Percentiles rank a stretch among this genome's conserved stretches.
Conservation (phyloP, 2,888 invertebrate genomes). For the Aleiodes testaceus region DNA sequence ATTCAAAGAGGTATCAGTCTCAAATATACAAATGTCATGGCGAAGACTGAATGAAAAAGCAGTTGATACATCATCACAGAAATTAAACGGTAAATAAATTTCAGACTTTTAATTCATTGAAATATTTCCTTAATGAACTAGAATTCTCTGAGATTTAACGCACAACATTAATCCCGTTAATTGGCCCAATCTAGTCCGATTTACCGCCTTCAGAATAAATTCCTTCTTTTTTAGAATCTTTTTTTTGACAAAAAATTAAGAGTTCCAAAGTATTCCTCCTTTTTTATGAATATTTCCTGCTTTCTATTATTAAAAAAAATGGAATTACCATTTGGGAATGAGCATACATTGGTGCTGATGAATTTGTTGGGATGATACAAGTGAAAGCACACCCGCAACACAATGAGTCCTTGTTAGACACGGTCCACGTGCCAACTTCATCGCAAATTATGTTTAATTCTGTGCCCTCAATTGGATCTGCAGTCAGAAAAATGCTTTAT, state of each 20-base stretch:
- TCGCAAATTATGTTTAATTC: conserved; percentile 2
- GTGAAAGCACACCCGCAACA: not conserved
- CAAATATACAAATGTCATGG: no score
- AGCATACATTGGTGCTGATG: no score
- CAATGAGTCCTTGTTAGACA: conserved; percentile 32
- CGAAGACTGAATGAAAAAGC: not conserved
- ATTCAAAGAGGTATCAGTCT: no score
- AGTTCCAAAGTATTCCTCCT: no score
- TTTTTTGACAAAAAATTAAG: not conserved
- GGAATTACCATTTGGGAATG: not conserved
- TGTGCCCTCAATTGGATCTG: conserved; percentile 2
- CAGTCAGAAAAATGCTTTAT: not conserved
- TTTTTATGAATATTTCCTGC: no score
- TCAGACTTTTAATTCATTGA: conserved; percentile 8
- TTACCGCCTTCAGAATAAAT: conserved; percentile 1
- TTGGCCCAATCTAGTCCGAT: conserved; percentile 31
- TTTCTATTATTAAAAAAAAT: no score
- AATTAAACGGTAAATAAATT: conserved; percentile 36
- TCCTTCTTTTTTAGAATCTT: not conserved
- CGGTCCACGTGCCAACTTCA: conserved; percentile 25
- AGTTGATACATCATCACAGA: not conserved
- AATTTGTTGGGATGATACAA: not conserved
- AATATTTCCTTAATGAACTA: conserved; percentile 10
- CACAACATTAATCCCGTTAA: conserved; percentile 41
- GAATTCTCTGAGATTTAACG: conserved; percentile 34